Percentiles rank a stretch among this genome's conserved stretches.
phyloP scores from a whole-genome alignment of 2,113 vertebrate genomes.

The Dermatemys mawii region DNA sequence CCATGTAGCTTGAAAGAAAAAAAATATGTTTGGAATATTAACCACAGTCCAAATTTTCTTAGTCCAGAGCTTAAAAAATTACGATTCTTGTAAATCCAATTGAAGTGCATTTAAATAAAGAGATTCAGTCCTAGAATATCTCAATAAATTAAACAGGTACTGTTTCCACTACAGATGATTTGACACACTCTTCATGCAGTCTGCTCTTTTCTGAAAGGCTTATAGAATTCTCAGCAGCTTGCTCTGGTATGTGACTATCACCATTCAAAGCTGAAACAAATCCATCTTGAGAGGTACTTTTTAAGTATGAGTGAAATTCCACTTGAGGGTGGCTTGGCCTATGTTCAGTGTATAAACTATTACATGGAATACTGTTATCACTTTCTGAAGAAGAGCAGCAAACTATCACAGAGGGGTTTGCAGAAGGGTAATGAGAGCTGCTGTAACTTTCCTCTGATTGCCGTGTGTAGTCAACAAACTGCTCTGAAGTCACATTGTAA shows the following conservation, averaged over 20 bases:
- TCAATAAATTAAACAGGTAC: slow-evolving; percentile 87
- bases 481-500: slow-evolving; percentile 88
- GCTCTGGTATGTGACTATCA: slow-evolving; percentile 81
- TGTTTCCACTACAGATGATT: slow-evolving; percentile 90
- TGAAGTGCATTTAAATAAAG: slow-evolving; percentile 65
- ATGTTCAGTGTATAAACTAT: slow-evolving; percentile 83
- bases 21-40: slow-evolving; percentile 73
- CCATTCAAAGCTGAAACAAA: slow-evolving; percentile 85
- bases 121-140: slow-evolving; percentile 60
- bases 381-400: slow-evolving; percentile 86
- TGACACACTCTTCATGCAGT: slow-evolving; percentile 90
- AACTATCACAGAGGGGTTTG: slow-evolving; percentile 83
- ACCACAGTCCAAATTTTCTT: slow-evolving; percentile 67
- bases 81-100: slow-evolving; percentile 71
- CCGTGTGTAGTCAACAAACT: slow-evolving; percentile 85
- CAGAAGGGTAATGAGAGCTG: slow-evolving; percentile 82
- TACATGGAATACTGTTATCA: slow-evolving; percentile 81
- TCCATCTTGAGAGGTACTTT: slow-evolving; percentile 88
- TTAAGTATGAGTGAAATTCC: slow-evolving; percentile 94
- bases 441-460: slow-evolving; percentile 81
- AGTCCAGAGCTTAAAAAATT: slow-evolving; percentile 68
- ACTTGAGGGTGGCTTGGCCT: slow-evolving; percentile 83
- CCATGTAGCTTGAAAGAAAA: slow-evolving; percentile 71
- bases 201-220: slow-evolving; percentile 88
- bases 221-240: slow-evolving; percentile 83